phyloP scores from a whole-genome alignment of 2,113 vertebrate species.

The Aegotheles bennettii region DNA sequence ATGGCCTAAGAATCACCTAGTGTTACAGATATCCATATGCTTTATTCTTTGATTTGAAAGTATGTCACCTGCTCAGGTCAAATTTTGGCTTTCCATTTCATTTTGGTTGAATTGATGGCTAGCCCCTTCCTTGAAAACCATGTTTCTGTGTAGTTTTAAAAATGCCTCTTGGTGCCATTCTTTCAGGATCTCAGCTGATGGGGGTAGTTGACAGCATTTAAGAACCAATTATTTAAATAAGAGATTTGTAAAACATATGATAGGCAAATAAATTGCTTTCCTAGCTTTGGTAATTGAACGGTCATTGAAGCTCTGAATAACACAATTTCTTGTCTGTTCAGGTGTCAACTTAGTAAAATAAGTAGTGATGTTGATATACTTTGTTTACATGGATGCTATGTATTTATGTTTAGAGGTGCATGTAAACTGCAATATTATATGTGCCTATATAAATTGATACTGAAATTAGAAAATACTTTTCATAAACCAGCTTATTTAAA shows the following conservation, averaged over 20 bases:
- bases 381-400: accelerated
- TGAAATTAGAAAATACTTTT: neutral
- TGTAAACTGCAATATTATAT: neutral
- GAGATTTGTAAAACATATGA: neutral
- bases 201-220: neutral
- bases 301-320: neutral
- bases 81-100: neutral
- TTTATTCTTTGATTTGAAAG: neutral
- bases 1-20: neutral
- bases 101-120: neutral
- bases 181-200: neutral
- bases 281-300: neutral
- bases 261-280: neutral
- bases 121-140: neutral
- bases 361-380: neutral
- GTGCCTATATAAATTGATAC: neutral
- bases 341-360: neutral
- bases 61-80: neutral
- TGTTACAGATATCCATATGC: neutral
- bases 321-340: neutral
- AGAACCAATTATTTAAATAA: neutral
- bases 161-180: neutral
- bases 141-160: neutral
- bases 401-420: neutral
- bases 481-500: neutral